Percentiles rank a stretch among this genome's conserved stretches.
These are phyloP conservation scores for Piezodorus guildinii DNA, from an alignment of 1,140 invertebrate species.

Conservation along the genomic window DNA sequence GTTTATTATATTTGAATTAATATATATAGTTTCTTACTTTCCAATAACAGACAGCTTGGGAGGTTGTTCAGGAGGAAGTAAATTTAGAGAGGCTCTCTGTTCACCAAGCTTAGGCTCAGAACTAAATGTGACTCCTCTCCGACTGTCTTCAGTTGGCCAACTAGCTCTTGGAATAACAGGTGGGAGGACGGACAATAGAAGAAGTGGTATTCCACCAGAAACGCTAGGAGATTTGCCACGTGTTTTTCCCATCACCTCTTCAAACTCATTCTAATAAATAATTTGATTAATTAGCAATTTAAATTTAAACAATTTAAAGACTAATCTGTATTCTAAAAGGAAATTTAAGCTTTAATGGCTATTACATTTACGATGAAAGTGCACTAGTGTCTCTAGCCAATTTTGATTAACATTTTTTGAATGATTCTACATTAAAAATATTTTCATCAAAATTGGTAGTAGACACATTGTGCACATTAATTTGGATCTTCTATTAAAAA, in stretches of 20 bases:
- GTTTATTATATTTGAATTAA: no score
- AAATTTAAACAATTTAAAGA: no score
- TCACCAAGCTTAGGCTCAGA: conserved; percentile 54
- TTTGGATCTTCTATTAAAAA: no score
- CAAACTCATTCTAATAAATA: conserved; percentile 12
- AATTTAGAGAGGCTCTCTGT: background rate
- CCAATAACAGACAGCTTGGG: conserved; percentile 1
- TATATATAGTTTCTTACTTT: background rate
- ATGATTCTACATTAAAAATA: no score
- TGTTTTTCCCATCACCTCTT: conserved; percentile 17
- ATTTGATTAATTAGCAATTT: no score
- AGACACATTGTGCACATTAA: no score
- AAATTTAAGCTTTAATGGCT: no score
- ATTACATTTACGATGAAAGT: no score
- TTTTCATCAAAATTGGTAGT: no score
- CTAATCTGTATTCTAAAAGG: no score
- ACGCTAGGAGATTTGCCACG: conserved; percentile 44
- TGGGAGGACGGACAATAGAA: conserved; percentile 55
- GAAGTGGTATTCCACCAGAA: conserved; percentile 51
- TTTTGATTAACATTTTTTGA: no score
- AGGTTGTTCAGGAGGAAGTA: conserved; percentile 1
- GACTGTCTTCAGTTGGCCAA: conserved; percentile 29
- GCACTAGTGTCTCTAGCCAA: no score
- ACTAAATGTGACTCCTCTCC: conserved; percentile 42
- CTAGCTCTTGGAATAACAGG: conserved; percentile 53